These are phyloP conservation scores for Erynnis tages DNA, from an alignment of 2,888 invertebrate species.

Conservation along the genomic window DNA sequence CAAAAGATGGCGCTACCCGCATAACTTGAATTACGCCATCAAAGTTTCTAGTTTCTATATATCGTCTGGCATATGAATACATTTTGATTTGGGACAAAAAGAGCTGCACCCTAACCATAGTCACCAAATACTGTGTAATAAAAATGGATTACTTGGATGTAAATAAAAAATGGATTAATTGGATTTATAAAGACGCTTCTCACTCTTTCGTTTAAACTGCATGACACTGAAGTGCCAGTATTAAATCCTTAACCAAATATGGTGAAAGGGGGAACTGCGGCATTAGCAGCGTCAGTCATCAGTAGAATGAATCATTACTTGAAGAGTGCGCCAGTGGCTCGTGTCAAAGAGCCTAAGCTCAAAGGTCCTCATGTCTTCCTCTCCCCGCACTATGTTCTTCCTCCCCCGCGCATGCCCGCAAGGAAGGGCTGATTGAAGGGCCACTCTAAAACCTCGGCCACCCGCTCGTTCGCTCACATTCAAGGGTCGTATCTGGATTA, in stretches of 20 bases:
- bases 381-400: conserved; percentile 41
- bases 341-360: conserved; percentile 80
- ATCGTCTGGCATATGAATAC: no score
- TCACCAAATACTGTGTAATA: no score
- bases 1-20: no score
- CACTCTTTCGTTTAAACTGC: no score
- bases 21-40: no score
- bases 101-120: no score
- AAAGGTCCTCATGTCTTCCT: conserved; percentile 68
- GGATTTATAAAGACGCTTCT: no score
- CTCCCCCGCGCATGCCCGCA: conserved; percentile 56
- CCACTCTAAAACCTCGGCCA: conserved; percentile 78
- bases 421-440: conserved; percentile 80
- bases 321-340: conserved; percentile 80
- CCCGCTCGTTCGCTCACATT: conserved; percentile 78
- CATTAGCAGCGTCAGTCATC: conserved; percentile 80
- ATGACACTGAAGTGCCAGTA: no score
- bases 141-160: no score
- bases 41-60: no score
- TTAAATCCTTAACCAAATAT: conserved; percentile 68
- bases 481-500: conserved; percentile 79
- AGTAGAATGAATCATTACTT: conserved; percentile 81
- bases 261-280: conserved; percentile 58
- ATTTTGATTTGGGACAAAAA: no score
- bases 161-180: no score